These are phyloP conservation scores for Tor tambroides DNA, from an alignment of 2,113 vertebrate species.

Conservation along the genomic window DNA sequence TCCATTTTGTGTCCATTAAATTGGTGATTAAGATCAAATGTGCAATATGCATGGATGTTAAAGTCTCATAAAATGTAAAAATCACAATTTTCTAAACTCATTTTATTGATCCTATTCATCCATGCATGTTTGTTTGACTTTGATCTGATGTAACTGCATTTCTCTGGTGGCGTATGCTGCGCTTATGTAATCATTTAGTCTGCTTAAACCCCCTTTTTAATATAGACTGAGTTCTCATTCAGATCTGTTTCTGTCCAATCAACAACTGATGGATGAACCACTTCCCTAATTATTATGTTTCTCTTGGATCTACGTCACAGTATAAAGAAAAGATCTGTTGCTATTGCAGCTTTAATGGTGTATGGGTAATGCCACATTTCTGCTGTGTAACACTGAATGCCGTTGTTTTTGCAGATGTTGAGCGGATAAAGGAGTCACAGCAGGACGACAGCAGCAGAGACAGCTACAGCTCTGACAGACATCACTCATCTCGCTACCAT, in stretches of 20 bases:
- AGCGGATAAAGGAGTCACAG: slow-evolving; percentile 90
- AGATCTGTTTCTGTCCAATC: not conserved
- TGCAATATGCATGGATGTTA: too few species aligned
- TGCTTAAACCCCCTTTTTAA: not conserved
- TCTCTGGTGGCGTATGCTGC: not conserved
- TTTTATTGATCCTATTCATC: not conserved
- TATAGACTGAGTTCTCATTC: not conserved
- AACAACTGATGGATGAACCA: not conserved
- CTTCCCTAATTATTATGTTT: not conserved
- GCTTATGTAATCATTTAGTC: not conserved
- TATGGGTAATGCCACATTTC: not conserved
- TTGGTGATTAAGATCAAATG: too few species aligned
- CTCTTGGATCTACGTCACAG: not conserved
- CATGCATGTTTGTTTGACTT: too few species aligned
- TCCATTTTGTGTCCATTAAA: not conserved
- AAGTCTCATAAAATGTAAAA: too few species aligned
- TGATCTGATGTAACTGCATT: not conserved
- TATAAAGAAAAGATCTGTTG: not conserved
- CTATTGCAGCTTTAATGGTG: not conserved
- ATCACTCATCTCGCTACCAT: slow-evolving; percentile 83
- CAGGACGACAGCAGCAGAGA: slow-evolving; percentile 97
- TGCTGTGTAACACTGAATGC: not conserved
- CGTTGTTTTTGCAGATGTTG: slow-evolving; percentile 78
- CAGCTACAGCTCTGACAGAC: slow-evolving; percentile 93
- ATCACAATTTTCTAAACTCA: too few species aligned